Percentiles rank a stretch among this genome's conserved stretches.
These are phyloP conservation scores for Elmis aenea DNA, from an alignment of 2,888 invertebrate species.

Conservation along the genomic window DNA sequence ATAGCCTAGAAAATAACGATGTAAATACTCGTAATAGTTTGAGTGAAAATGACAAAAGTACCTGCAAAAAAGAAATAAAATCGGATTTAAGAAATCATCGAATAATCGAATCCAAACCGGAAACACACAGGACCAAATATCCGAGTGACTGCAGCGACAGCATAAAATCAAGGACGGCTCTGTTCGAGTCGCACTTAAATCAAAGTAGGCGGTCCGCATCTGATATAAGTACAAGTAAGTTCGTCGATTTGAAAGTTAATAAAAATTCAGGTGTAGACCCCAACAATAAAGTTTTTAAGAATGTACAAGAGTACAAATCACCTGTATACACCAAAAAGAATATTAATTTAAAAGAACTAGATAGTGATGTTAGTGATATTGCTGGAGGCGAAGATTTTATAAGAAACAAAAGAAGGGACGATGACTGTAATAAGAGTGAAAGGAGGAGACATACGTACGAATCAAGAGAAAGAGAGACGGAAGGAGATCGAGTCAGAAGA, in stretches of 20 bases:
- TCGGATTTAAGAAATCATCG: no score
- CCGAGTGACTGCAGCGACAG: conserved; percentile 12
- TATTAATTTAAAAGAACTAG: conserved; percentile 9
- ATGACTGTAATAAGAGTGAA: conserved; percentile 29
- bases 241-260: no score
- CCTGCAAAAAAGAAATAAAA: conserved; percentile 2
- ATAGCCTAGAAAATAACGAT: conserved; percentile 16
- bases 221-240: no score
- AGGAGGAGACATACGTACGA: conserved; percentile 39
- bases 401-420: conserved; percentile 14
- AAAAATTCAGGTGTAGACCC: conserved; percentile 8
- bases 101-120: no score
- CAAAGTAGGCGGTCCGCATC: conserved; percentile 10
- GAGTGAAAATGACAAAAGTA: conserved; percentile 6
- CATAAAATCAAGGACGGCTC: conserved; percentile 23
- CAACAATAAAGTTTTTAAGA: conserved; percentile 15
- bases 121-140: neutral
- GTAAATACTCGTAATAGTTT: conserved; percentile 6
- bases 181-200: conserved; percentile 23
- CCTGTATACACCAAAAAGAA: conserved; percentile 11
- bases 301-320: conserved; percentile 11
- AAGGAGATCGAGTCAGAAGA: conserved; percentile 33
- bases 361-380: conserved; percentile 10
- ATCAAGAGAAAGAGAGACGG: conserved; percentile 34
- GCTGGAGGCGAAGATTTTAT: conserved; percentile 13